These are phyloP conservation scores for Margarornis squamiger DNA, from an alignment of 2,797 vertebrate genomes.

Conservation along the genomic window DNA sequence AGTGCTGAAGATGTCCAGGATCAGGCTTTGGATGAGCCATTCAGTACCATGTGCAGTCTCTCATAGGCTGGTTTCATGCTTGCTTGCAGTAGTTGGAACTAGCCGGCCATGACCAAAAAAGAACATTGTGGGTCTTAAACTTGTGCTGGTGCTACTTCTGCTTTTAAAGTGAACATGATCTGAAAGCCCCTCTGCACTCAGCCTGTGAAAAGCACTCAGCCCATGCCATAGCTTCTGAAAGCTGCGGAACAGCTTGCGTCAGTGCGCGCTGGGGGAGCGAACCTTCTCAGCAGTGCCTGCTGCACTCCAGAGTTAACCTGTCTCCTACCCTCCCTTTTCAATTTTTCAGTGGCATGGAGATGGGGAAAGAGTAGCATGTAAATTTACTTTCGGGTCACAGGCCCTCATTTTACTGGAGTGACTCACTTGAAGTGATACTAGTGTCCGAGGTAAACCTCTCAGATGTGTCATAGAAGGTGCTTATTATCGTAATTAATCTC, in stretches of 20 bases:
- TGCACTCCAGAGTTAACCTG: neutral
- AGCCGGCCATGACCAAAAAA: constrained; percentile 45
- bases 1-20: neutral
- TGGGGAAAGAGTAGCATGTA: neutral
- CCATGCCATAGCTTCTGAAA: neutral
- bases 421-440: constrained; percentile 13
- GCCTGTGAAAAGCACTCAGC: neutral
- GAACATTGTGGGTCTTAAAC: constrained; percentile 37
- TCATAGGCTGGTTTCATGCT: constrained; percentile 4
- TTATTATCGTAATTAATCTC: neutral
- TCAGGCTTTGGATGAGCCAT: constrained; percentile 24
- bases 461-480: neutral
- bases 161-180: constrained; percentile 51
- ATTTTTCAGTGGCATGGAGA: neutral
- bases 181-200: constrained; percentile 54
- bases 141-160: constrained; percentile 58
- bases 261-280: neutral
- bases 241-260: neutral
- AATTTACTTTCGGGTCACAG: constrained; percentile 3
- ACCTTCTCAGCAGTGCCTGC: neutral
- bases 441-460: neutral
- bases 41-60: neutral
- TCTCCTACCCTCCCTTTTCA: neutral
- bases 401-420: neutral
- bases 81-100: constrained; percentile 6